Conservation (phyloP, 2,113 vertebrate genomes). For the Phyllopteryx taeniolatus region DNA sequence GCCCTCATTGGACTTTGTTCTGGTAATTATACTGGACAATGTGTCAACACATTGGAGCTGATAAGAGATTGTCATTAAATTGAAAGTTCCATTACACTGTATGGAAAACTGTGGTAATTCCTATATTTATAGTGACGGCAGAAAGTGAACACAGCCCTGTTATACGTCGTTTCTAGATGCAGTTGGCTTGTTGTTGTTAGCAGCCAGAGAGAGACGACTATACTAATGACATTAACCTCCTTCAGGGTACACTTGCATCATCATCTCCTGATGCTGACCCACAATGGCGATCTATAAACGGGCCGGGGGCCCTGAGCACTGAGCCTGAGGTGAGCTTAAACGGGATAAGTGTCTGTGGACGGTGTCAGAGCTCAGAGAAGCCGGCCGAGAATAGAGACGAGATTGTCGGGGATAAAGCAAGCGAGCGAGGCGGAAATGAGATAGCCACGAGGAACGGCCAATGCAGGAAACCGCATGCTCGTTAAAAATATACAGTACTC, state of each 20-base stretch:
- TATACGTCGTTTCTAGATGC: slow-evolving; percentile 21
- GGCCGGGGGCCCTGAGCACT: slow-evolving; percentile 20
- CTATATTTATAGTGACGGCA: not conserved
- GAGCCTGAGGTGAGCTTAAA: slow-evolving; percentile 55
- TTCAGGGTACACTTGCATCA: slow-evolving; percentile 26
- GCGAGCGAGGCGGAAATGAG: slow-evolving; percentile 40
- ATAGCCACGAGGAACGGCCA: slow-evolving; percentile 25
- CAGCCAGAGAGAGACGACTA: slow-evolving; percentile 9
- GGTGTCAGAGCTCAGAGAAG: slow-evolving; percentile 51
- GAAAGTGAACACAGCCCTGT: not conserved
- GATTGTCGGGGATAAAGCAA: slow-evolving; percentile 59
- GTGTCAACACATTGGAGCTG: slow-evolving; percentile 1
- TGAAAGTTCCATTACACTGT: not conserved
- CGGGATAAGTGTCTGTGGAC: slow-evolving; percentile 49
- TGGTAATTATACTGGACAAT: not conserved
- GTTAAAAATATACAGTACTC: not conserved
- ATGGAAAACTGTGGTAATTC: not conserved
- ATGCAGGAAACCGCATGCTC: not conserved
- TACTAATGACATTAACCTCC: slow-evolving; percentile 56
- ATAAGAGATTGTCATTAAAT: not conserved
- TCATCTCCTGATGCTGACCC: slow-evolving; percentile 32
- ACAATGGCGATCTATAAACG: slow-evolving; percentile 18
- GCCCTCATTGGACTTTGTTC: not conserved
- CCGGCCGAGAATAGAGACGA: slow-evolving; percentile 58
- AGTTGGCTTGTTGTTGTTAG: slow-evolving; percentile 17